Evolutionary conservation across 2,113 vertebrate genomes (phyloP).

Genomic region (Phyllostomus hastatus): DNA sequence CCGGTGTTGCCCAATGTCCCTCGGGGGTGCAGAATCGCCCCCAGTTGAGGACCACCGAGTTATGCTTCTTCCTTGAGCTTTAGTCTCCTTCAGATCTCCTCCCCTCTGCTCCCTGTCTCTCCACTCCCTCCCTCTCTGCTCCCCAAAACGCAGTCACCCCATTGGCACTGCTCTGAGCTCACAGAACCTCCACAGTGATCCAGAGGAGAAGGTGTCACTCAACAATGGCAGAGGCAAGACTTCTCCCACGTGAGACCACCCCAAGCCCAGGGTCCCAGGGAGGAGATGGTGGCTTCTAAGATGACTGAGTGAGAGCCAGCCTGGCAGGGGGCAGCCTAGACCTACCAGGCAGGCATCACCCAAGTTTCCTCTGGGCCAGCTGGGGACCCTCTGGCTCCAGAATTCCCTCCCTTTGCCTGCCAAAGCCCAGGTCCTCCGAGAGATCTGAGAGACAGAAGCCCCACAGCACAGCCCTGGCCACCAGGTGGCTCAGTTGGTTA

Average conservation of each 20-base stretch:
- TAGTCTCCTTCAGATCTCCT: not conserved
- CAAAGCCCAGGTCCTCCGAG: not conserved
- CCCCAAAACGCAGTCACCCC: rapidly evolving
- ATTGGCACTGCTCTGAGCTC: not conserved
- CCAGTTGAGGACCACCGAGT: not conserved
- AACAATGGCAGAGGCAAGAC: not conserved
- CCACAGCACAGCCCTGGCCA: not conserved
- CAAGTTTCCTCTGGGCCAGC: not conserved
- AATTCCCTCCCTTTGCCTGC: not conserved
- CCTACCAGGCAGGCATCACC: not conserved
- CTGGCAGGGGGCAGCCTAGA: rapidly evolving
- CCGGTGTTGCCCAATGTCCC: not conserved
- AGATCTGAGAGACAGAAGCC: not conserved
- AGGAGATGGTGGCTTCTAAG: not conserved
- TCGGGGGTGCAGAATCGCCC: rapidly evolving
- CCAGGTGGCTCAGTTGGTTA: no score
- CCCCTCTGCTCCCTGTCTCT: not conserved
- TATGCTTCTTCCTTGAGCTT: not conserved
- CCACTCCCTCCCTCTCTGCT: not conserved
- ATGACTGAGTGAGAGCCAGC: not conserved
- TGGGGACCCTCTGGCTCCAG: not conserved
- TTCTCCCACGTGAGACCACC: rapidly evolving
- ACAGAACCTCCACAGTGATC: not conserved
- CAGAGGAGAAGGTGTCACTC: not conserved
- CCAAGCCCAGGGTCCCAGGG: not conserved